These are phyloP conservation scores for Chaetodon auriga DNA, from an alignment of 2,113 vertebrate genomes.

Conservation along the genomic window DNA sequence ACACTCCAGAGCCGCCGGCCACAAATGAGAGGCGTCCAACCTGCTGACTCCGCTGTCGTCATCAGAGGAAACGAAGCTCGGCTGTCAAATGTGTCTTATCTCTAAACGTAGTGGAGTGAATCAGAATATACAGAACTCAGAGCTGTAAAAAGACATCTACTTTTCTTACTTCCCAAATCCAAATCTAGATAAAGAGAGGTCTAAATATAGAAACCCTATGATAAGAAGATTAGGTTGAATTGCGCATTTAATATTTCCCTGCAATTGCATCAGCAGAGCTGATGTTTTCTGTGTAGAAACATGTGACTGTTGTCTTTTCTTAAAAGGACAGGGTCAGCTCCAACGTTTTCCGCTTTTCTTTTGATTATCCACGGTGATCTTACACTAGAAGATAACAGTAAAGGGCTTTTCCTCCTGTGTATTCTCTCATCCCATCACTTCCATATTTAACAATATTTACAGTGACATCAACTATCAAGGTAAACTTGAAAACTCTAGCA, in stretches of 20 bases:
- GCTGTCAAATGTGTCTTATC: conserved; percentile 5
- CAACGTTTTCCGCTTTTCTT: conserved; percentile 17
- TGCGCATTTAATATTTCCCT: conserved; percentile 68
- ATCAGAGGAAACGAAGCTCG: conserved; percentile 15
- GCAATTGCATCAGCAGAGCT: conserved; percentile 63
- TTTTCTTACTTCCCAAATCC: conserved; percentile 42
- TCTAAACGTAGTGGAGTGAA: conserved; percentile 37
- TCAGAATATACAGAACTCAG: conserved; percentile 23
- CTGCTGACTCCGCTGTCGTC: not conserved
- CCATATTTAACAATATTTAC: conserved; percentile 74
- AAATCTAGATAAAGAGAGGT: conserved; percentile 44
- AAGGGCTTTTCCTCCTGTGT: conserved; percentile 61
- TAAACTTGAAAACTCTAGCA: conserved; percentile 68
- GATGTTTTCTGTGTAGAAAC: conserved; percentile 51
- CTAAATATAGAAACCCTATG: conserved; percentile 47
- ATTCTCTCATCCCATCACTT: conserved; percentile 24
- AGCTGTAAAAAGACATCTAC: conserved; percentile 35
- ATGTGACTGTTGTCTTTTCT: conserved; percentile 12
- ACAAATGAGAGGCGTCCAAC: conserved; percentile 18
- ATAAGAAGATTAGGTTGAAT: conserved; percentile 55
- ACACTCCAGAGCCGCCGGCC: conserved; percentile 24
- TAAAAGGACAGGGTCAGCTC: conserved; percentile 46
- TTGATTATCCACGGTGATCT: conserved; percentile 34
- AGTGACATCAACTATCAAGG: conserved; percentile 72
- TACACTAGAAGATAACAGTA: conserved; percentile 44